Percentiles rank a stretch among this genome's conserved stretches.
phyloP scores from a whole-genome alignment of 2,113 vertebrate species.

The Dinomys branickii region DNA sequence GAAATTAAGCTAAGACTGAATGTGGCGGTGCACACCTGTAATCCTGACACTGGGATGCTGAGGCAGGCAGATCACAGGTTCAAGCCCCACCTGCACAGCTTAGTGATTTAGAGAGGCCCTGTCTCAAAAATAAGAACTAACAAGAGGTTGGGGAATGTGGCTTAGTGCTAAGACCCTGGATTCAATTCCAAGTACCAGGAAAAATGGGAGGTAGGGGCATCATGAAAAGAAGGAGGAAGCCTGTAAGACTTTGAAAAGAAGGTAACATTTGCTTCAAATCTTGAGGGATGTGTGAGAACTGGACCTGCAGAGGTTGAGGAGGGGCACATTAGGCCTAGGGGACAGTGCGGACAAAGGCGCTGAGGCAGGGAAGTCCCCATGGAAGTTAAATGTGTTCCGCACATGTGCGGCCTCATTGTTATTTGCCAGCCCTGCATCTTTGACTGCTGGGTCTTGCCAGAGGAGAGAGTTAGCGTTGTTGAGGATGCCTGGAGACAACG shows the following conservation, averaged over 20 bases:
- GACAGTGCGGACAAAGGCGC: neutral
- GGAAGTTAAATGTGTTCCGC: constrained; percentile 5
- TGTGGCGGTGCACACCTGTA: neutral
- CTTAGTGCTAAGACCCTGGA: neutral
- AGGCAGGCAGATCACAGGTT: neutral
- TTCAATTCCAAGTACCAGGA: neutral
- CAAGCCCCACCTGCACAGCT: neutral
- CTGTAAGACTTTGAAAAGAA: neutral
- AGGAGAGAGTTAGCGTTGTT: constrained; percentile 48
- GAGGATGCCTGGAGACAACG: constrained; percentile 50
- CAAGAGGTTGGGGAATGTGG: neutral
- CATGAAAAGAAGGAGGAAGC: neutral
- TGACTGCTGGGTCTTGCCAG: constrained; percentile 1
- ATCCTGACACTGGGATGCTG: neutral
- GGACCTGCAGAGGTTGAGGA: neutral
- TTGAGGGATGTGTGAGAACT: neutral
- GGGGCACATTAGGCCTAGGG: neutral
- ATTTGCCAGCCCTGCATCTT: constrained; percentile 35
- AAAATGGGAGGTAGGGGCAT: neutral
- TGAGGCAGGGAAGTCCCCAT: neutral
- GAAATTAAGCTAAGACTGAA: neutral
- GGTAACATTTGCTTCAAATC: constrained; percentile 4
- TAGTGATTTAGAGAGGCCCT: neutral
- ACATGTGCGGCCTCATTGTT: constrained; percentile 43
- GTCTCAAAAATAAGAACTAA: neutral